Conservation (phyloP, 1,140 invertebrate species). For the Drosophila watanabei region DNA sequence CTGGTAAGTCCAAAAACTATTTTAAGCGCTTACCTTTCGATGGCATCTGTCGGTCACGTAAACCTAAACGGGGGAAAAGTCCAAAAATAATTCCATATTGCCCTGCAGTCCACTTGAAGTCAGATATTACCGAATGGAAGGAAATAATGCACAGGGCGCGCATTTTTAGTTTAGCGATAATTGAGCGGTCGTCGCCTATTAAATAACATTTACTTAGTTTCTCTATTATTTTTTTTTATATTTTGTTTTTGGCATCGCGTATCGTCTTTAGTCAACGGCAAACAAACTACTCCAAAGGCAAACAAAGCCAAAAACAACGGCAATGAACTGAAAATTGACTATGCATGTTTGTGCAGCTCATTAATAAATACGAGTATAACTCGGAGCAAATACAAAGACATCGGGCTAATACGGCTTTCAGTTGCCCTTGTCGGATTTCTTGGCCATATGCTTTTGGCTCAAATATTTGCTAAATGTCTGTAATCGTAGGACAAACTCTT, state of each 20-base stretch:
- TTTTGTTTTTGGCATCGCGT: slow-evolving; percentile 11
- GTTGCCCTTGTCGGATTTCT: slow-evolving; percentile 26
- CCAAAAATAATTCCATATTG: slow-evolving; percentile 33
- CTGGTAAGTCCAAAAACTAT: slow-evolving; percentile 62
- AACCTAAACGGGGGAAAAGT: slow-evolving; percentile 3
- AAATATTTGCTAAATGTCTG: slow-evolving; percentile 42
- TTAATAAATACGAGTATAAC: slow-evolving; percentile 62
- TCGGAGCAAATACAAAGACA: slow-evolving; percentile 39
- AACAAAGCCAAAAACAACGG: slow-evolving; percentile 45
- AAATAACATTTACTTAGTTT: slow-evolving; percentile 48
- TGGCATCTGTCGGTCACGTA: slow-evolving; percentile 31
- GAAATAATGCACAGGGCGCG: slow-evolving; percentile 25
- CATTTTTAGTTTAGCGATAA: slow-evolving; percentile 56
- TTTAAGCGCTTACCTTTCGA: slow-evolving; percentile 52
- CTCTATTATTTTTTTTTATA: slow-evolving; percentile 17
- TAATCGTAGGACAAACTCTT: slow-evolving; percentile 5
- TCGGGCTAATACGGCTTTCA: slow-evolving; percentile 7
- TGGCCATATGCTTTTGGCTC: too few species aligned
- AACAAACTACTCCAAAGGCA: slow-evolving; percentile 33
- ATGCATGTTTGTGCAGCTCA: slow-evolving; percentile 73
- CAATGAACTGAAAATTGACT: slow-evolving; percentile 71
- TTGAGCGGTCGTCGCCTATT: slow-evolving; percentile 36
- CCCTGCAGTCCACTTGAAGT: slow-evolving; percentile 52
- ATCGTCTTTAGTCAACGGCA: slow-evolving; percentile 33
- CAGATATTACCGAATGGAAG: slow-evolving; percentile 15